phyloP scores from a whole-genome alignment of 2,888 invertebrate genomes.

The Temnothorax unifasciatus region DNA sequence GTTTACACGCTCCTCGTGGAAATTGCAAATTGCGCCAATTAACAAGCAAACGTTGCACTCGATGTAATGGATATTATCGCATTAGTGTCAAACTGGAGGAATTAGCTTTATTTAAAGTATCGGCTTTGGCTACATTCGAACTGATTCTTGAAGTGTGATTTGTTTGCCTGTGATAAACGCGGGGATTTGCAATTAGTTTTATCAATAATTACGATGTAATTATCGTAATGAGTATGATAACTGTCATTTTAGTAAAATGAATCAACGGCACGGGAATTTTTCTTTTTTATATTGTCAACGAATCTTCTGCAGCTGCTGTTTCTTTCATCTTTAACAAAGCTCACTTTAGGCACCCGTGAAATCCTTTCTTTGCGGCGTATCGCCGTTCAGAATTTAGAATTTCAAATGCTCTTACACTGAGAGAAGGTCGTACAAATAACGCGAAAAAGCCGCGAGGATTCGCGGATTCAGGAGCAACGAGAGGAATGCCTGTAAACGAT shows the following conservation, averaged over 20 bases:
- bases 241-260: background rate
- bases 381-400: slow-evolving; percentile 24
- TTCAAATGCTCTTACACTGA: slow-evolving; percentile 30
- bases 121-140: background rate
- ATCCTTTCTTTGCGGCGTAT: slow-evolving; percentile 5
- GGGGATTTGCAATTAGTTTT: background rate
- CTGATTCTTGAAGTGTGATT: background rate
- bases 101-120: background rate
- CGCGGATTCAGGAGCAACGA: slow-evolving; percentile 26
- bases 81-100: slow-evolving; percentile 7
- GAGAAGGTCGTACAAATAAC: slow-evolving; percentile 34
- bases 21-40: slow-evolving; percentile 34
- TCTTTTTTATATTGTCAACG: background rate
- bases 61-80: slow-evolving; percentile 32
- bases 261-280: background rate
- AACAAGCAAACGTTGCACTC: slow-evolving; percentile 25
- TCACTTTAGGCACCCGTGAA: background rate
- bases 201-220: background rate
- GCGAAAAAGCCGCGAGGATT: slow-evolving; percentile 29
- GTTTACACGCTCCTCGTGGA: slow-evolving; percentile 11
- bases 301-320: background rate
- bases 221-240: slow-evolving; percentile 2
- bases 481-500: slow-evolving; percentile 53
- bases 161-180: background rate
- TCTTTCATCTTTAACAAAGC: slow-evolving; percentile 20